These are phyloP conservation scores for Turdus rufiventris DNA, from an alignment of 2,113 vertebrate genomes.

Conservation along the genomic window DNA sequence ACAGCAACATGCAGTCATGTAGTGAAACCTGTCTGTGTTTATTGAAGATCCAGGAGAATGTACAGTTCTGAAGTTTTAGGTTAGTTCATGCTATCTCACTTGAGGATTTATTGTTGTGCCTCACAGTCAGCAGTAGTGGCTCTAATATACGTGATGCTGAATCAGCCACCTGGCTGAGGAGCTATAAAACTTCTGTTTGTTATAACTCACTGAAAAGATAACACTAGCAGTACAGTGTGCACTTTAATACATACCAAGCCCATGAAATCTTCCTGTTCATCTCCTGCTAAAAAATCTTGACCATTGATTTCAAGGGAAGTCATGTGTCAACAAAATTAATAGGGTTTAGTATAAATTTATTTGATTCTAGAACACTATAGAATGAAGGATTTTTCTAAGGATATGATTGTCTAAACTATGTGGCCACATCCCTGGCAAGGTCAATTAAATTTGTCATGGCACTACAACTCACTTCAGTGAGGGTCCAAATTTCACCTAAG, in stretches of 20 bases:
- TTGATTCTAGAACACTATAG: background rate
- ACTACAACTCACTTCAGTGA: background rate
- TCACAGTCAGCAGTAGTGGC: background rate
- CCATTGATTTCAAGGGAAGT: background rate
- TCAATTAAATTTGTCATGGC: background rate
- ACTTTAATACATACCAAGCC: constrained; percentile 5
- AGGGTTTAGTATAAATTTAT: background rate
- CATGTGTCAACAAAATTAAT: background rate
- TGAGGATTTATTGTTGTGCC: constrained; percentile 19
- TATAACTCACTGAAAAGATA: constrained; percentile 48
- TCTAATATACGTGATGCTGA: constrained; percentile 40
- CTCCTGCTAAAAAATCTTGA: background rate
- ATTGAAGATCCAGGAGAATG: background rate
- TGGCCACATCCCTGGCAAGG: background rate
- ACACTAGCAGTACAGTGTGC: background rate
- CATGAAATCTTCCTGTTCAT: background rate
- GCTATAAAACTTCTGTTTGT: constrained; percentile 13
- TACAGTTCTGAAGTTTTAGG: background rate
- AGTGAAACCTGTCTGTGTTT: background rate
- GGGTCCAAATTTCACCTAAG: background rate
- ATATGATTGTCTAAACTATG: background rate
- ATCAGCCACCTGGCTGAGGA: constrained; percentile 28
- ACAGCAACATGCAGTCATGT: background rate
- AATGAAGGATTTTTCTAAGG: background rate
- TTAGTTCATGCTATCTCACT: background rate